A percentile compares a stretch with the other conserved stretches of the same genome.
Conservation (phyloP, 2,797 vertebrate genomes). For the Lepilemur septentrionalis region DNA sequence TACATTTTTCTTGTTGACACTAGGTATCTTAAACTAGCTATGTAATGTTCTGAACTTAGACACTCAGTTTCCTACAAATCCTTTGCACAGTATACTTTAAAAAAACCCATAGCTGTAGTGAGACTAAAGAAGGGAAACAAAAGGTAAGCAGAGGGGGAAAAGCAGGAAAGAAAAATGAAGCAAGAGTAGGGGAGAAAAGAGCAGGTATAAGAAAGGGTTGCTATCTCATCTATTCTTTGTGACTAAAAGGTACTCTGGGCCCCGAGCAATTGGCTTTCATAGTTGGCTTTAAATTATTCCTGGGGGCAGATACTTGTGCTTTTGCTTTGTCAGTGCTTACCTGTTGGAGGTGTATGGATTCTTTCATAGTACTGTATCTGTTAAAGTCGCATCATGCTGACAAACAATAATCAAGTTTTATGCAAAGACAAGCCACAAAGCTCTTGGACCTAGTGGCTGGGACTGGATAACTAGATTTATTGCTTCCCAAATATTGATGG, state of each 20-base stretch:
- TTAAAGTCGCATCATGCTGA: background rate
- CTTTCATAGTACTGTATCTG: background rate
- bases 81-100: background rate
- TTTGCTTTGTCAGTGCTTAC: background rate
- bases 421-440: background rate
- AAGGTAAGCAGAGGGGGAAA: background rate
- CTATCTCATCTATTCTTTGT: background rate
- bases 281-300: background rate
- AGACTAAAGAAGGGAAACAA: background rate
- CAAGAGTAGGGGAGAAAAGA: background rate
- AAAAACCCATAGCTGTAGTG: background rate
- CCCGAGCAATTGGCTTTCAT: background rate
- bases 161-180: background rate
- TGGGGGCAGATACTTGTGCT: background rate
- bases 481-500: background rate
- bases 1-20: background rate
- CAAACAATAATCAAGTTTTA: background rate
- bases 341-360: background rate
- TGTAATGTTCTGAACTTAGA: constrained; percentile 13
- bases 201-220: background rate
- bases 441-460: background rate
- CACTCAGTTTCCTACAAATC: background rate
- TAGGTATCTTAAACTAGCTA: background rate
- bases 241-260: background rate
- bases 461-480: background rate